These are phyloP conservation scores for Anaspis maculata DNA, from an alignment of 2,888 invertebrate genomes.

Conservation along the genomic window DNA sequence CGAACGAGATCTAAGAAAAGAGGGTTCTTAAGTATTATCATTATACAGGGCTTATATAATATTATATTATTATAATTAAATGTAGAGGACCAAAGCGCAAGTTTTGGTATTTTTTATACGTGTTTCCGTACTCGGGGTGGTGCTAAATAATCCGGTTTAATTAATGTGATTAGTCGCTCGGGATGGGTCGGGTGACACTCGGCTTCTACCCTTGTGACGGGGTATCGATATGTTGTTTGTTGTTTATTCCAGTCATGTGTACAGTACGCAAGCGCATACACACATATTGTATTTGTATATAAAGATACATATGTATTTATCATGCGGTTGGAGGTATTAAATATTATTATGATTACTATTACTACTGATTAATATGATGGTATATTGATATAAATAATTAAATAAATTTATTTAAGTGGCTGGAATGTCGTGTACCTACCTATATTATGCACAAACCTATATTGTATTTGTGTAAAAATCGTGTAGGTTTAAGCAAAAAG, in stretches of 20 bases:
- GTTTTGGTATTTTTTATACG: constrained; percentile 42
- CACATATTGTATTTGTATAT: too few relatives aligned
- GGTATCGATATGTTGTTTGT: too few relatives aligned
- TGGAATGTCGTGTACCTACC: constrained; percentile 36
- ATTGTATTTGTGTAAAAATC: too few relatives aligned
- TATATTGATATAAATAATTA: constrained; percentile 37
- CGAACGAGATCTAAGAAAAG: too few relatives aligned
- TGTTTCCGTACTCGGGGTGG: constrained; percentile 42
- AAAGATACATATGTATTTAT: constrained; percentile 27
- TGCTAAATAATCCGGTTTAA: constrained; percentile 32
- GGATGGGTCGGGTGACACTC: too few relatives aligned
- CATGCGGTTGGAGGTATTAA: constrained; percentile 37
- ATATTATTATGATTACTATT: too few relatives aligned
- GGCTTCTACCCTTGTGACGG: too few relatives aligned
- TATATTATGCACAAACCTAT: too few relatives aligned
- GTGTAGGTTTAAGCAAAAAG: too few relatives aligned
- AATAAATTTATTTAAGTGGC: constrained; percentile 33
- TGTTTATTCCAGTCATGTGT: constrained; percentile 41
- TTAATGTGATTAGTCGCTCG: constrained; percentile 14
- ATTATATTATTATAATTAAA: constrained; percentile 33
- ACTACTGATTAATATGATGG: too few relatives aligned
- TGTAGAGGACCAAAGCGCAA: constrained; percentile 38
- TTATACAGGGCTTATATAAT: constrained; percentile 38
- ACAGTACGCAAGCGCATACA: constrained; percentile 15
- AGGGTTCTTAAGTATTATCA: constrained; percentile 37